Evolutionary conservation across 2,888 invertebrate species (phyloP), one percentile per base, ranked within the genome.

Genomic region (Dimorphilus gyrociliatus): DNA sequence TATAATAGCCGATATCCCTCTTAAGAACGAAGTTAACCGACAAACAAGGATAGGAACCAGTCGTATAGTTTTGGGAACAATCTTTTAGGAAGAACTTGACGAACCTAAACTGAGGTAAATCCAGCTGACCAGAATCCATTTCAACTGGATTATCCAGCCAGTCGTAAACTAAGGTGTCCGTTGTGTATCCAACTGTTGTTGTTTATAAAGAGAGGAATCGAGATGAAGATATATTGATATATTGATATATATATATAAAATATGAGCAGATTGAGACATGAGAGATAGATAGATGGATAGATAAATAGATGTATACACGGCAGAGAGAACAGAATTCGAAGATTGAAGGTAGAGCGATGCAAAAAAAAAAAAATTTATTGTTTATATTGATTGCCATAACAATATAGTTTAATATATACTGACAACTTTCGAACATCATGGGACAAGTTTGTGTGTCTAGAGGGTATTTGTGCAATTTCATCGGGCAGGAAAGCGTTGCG

Each of bases 341-440:
- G n/a, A n/a, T n/a, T n/a, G n/a, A n/a, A n/a, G n/a, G n/a, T n/a
- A n/a, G n/a, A n/a, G n/a, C n/a, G n/a, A n/a, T n/a, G n/a, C n/a
- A n/a, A n/a, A n/a, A n/a, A n/a, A n/a, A n/a, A n/a, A n/a, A n/a
- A n/a, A n/a, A n/a, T n/a, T n/a, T n/a, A n/a, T n/a, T n/a, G n/a
- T n/a, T n/a, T n/a, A n/a, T n/a, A 10, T 21, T 21, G 21, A 7
- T 27, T 6, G 13, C 17, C 6, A 19, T 15, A 28, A 7, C 13
- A 29, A 16, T 15, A 16, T 8, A 12, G 7, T 18, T 25, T 16
- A 14, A 14, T 33, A n/a, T n/a, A 27, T 34, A 51, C 55, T 51
- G 35, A 56, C 56, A 57, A 34, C 55, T 55, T 37, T 56, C 53
- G 27, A 57, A 46, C 26, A 50, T 40, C 38, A 57, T 45, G 3